Evolutionary conservation across 2,888 invertebrate species (phyloP), one percentile per base, ranked within the genome.

Genomic region (Octonoba sinensis): DNA sequence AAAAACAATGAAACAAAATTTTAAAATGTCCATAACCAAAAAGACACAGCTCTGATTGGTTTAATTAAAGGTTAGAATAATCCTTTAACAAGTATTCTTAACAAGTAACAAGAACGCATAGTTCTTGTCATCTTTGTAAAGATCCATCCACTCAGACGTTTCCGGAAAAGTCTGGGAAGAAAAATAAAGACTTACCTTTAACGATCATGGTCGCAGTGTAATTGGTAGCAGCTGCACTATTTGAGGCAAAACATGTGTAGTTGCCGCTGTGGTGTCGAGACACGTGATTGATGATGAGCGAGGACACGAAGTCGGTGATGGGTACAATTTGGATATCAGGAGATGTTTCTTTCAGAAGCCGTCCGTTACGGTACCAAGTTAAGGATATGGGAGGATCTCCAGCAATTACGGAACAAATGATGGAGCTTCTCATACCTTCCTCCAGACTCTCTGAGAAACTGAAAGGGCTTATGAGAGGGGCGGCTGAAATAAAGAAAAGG

Each of bases 201-300:
- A 89, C 89, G 49, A 86, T 86, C 24, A 89, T 85, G 13, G 84
- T 83, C 13, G 88, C 87, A 0, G 88, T 88, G 82, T 81, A 84
- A 77, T 85, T 85, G 56, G 84, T 81, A 8, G 84, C 77, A n/a
- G 84, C 78, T 11, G 84, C 83, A 12, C 72, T 73, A 66, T 84
- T 89, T 76, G 86, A 87, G 46, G 89, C 89, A 27, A 87, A 86
- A 79, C 89, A 89, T 0, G 89, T 89, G 85, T 89, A 89, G 85
- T 88, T 88, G 12, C 89, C 89, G 71, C 87, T 87, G 85, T 89
- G 88, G 73, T 85, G 86, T 3, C 88, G 88, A 47, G 86, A 86
- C 20, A 87, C 88, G 72, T 87, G 86, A 54, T 87, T 87, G 56
- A 89, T 89, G 22, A 87, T 87, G 77, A 89, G 84, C 54, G 87